Base-by-base conservation (phyloP, 1,140 invertebrate genomes). In the Cotesia glomerata region DNA sequence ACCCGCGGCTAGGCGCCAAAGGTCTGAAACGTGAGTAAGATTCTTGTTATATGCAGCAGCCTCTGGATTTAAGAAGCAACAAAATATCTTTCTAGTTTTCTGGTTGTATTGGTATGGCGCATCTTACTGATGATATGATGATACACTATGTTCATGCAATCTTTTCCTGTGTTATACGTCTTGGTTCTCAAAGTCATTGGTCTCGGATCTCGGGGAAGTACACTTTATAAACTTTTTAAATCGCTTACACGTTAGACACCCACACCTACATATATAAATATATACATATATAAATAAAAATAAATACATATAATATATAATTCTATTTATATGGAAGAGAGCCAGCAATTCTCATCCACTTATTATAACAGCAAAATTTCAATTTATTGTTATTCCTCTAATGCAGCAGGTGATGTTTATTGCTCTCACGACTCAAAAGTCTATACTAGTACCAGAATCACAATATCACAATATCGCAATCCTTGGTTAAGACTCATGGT, bases 171-270 rank as follows among this genome's bases (percentile, higher is more conserved):
- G 39, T 45, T 45, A 9, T 45, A 45, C 8, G 39, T 45, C 39
- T 45, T 2, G 39, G 26, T 26, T 26, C 26, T 26, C 26, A 26
- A 26, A 26, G 26, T 26, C 26, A 26, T 26, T 26, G 26, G 26
- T 26, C 26, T 26, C 1, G 3, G 26, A 26, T 66, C 49, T 26
- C 8, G 61, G 62, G 67, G 5, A 54, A 59, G 54, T 36, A 54
- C 54, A 39, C 70, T 76, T 81, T 82, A 83, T 83, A 81, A 83
- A 39, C 70, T 76, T 81, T 82, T 82, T 83, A 81, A 83, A 83
- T 83, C 80, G 80, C 75, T 82, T 82, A 77, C 80, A 83, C 78
- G 75, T 78, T 83, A 18, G 34, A 65, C 14, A 14, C 54, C 26
- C 26, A 26, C 26, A 26, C 1, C 26, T 2, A 26, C 26, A 26